Evolutionary conservation across 2,888 invertebrate genomes (phyloP), one percentile per base, ranked within the genome.

Genomic region (Lymantria monacha): DNA sequence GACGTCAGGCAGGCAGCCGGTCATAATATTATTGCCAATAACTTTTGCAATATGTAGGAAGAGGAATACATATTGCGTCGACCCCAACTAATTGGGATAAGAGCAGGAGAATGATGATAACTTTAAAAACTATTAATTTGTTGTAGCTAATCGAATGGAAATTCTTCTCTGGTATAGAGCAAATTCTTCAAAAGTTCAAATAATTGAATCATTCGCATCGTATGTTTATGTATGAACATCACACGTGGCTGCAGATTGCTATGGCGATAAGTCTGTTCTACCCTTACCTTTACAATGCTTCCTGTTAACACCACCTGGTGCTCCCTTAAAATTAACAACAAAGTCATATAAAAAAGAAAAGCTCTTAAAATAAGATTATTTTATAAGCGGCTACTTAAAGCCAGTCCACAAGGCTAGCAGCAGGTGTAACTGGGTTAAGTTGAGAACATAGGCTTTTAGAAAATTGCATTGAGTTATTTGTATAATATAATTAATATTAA

Each of bases 271-370:
- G 65, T 63, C 70, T 70, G 70, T 71, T 76, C 76, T 79, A 73
- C 75, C 22, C 75, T 79, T 79, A 85, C 85, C 85, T 81, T 59
- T 79, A 74, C 80, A 79, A 49, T 49, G 51, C 73, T 66, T 74
- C 73, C 77, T 74, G 78, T 84, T 81, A 81, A 65, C 76, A 63
- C 69, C 83, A 84, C 83, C 84, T 81, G 85, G 63, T 75, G 75
- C 70, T 66, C 72, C 72, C 69, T 74, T 74, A 75, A 72, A 76
- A 78, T 76, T 74, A 74, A 72, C 68, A 70, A 70, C 57, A 59
- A 65, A 66, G 51, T 61, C 57, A 61, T 59, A 57, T 51, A 62
- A 61, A 53, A 55, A 60, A 60, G 51, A 61, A 56, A 51, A 58
- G 57, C 41, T 55, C 30, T 51, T 63, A 33, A 50, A 55, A 70